These are phyloP conservation scores for Lochmaea crataegi DNA, from an alignment of 2,888 invertebrate genomes.

Conservation along the genomic window DNA sequence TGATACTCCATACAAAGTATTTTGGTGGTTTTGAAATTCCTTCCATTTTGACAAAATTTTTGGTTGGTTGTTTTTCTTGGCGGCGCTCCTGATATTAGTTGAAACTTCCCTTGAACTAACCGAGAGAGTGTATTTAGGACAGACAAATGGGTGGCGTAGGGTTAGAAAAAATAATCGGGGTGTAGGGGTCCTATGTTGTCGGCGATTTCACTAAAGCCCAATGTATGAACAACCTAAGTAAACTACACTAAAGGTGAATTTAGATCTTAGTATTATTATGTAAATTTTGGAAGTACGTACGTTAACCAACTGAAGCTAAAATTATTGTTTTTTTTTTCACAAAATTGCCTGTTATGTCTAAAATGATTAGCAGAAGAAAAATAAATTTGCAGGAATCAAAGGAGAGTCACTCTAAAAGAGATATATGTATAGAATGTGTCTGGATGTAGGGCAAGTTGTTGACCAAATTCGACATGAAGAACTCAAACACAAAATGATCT, in stretches of 20 bases:
- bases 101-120: constrained; percentile 37
- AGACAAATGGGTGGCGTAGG: constrained; percentile 47
- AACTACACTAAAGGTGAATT: background rate
- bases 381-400: too few species aligned
- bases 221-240: constrained; percentile 17
- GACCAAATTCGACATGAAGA: too few species aligned
- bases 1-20: too few species aligned
- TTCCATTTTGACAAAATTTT: background rate
- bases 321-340: background rate
- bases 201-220: background rate
- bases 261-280: background rate
- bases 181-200: constrained; percentile 9
- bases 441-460: too few species aligned
- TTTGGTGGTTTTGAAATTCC: too few species aligned
- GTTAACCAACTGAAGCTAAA: background rate
- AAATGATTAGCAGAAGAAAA: too few species aligned
- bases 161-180: constrained; percentile 26
- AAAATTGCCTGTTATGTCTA: too few species aligned
- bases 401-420: too few species aligned
- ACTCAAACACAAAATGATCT: too few species aligned
- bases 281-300: background rate
- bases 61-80: background rate
- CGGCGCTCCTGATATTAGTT: constrained; percentile 19
- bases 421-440: too few species aligned
- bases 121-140: constrained; percentile 53